Conservation (phyloP, 2,797 vertebrate species). For the Falco naumanni region DNA sequence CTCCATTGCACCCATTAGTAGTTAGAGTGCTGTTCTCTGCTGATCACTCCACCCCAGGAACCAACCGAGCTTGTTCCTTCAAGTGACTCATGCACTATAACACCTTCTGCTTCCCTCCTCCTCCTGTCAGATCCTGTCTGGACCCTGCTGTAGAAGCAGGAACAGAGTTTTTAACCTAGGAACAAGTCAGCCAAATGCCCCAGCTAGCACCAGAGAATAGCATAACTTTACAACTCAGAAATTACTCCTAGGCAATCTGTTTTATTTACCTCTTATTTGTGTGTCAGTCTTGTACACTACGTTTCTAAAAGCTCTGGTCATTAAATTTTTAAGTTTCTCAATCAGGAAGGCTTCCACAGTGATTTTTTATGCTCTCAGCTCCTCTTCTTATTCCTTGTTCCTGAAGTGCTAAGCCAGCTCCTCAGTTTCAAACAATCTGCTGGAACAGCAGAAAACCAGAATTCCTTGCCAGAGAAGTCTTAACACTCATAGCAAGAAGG, state of each 20-base stretch:
- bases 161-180: neutral
- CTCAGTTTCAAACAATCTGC: neutral
- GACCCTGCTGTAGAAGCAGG: neutral
- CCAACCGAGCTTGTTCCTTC: neutral
- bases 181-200: neutral
- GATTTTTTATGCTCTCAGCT: neutral
- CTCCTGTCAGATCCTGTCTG: neutral
- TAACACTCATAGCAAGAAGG: neutral
- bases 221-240: neutral
- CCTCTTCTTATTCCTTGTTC: neutral
- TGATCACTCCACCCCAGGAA: neutral
- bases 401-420: neutral
- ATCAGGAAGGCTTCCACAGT: neutral
- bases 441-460: neutral
- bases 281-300: neutral
- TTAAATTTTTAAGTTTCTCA: neutral
- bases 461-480: neutral
- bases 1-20: rapidly evolving
- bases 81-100: neutral
- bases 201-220: neutral
- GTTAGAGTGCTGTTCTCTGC: neutral
- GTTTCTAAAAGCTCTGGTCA: neutral
- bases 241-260: neutral
- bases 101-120: neutral
- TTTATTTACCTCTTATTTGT: neutral